These are phyloP conservation scores for Fregata magnificens DNA, from an alignment of 2,113 vertebrate species.

Conservation along the genomic window DNA sequence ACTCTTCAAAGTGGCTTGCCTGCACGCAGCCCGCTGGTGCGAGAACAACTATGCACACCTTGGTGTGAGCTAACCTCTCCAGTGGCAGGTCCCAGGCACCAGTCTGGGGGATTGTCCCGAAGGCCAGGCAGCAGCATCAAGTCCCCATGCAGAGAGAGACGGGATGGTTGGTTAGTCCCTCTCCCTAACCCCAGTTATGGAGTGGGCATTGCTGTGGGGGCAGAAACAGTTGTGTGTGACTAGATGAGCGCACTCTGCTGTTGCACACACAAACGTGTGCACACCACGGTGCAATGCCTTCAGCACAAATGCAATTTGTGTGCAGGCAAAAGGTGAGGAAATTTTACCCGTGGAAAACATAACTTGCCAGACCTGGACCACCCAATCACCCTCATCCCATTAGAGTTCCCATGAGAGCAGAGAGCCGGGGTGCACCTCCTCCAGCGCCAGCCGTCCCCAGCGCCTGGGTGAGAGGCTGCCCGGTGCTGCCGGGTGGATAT, in stretches of 20 bases:
- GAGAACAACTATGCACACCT: rapidly evolving
- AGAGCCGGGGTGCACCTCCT: background rate
- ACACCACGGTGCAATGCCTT: rapidly evolving
- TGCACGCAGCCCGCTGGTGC: rapidly evolving
- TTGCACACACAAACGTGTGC: background rate
- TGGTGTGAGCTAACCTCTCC: background rate
- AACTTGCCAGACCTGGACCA: background rate
- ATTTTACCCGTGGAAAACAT: background rate
- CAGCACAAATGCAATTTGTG: background rate
- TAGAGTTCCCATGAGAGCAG: background rate
- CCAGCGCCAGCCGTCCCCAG: background rate
- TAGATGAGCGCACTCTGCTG: background rate
- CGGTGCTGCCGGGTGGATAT: background rate
- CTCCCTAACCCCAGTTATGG: background rate
- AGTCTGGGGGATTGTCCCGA: rapidly evolving
- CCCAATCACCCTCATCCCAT: background rate
- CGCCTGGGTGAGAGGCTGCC: background rate
- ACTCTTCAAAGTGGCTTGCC: background rate
- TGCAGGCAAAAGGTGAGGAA: background rate
- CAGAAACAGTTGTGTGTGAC: background rate
- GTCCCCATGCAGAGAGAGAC: background rate
- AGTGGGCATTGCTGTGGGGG: background rate
- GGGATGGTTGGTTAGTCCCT: background rate
- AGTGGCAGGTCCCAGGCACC: background rate
- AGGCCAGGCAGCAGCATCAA: background rate